Base-by-base conservation (phyloP, 2,113 vertebrate genomes). In the Herpetotheres cachinnans region DNA sequence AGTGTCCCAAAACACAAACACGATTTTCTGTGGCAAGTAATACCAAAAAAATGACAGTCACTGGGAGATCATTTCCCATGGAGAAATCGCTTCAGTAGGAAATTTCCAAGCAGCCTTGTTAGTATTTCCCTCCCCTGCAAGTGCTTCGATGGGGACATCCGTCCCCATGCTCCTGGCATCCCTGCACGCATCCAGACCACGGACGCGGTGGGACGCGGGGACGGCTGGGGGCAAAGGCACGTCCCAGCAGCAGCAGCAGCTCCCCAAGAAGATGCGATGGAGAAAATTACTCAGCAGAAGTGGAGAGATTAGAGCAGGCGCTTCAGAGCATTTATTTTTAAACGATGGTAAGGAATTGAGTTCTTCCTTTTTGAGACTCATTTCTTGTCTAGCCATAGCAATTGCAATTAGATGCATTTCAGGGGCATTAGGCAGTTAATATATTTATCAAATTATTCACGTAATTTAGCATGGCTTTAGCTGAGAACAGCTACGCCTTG, bases 321-420 rank as follows among this genome's bases (percentile, higher is more conserved):
- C 66, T 92, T 42, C 80, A 11, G 10, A 95, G 86, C 5, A 0
- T 85, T 92, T 61, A 2, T 89, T 95, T 94, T 66, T 50, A 82
- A 89, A 82, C 2, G 6, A 1, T 13, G 73, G 58, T 56, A 30
- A 16, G 47, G 77, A 91, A 90, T 25, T 5, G 73, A 91, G 91
- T 82, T 91, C 89, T 85, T 77, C 86, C 88, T 95, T 62, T 62
- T 49, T 54, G 56, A 85, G 70, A 6, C 82, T 94, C 62, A 5
- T 82, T 91, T 59, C 94, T 94, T 72, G 83, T 87, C 95, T 73
- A 36, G n/a, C 97, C 95, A 40, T 91, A 46, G 94, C 91, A 96
- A 94, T 95, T 32, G 34, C 93, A 96, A 97, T 96, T 95, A 97
- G 94, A 79, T 56, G 82, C 89, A 78, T 97, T 96, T 96, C 93